phyloP scores from a whole-genome alignment of 2,797 vertebrate species.

The Clamator glandarius region DNA sequence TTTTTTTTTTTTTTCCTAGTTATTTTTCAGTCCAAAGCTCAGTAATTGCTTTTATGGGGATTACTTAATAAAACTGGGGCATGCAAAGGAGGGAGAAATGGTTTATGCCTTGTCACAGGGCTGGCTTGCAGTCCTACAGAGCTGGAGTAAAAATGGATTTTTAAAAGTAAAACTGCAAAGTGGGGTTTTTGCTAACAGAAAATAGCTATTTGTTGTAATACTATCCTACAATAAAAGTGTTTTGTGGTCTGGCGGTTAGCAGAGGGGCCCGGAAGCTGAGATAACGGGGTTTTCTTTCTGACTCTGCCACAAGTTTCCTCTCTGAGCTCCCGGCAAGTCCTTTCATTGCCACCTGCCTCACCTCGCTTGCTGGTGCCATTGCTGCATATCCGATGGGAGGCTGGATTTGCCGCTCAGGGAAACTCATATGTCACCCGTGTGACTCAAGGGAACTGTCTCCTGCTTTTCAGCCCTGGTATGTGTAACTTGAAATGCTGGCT shows the following conservation, averaged over 20 bases:
- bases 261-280: slow-evolving; percentile 53
- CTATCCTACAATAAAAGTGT: slow-evolving; percentile 59
- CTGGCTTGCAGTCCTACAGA: neutral
- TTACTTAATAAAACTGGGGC: slow-evolving; percentile 66
- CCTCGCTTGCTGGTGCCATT: neutral
- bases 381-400: neutral
- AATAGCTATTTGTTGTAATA: slow-evolving; percentile 57
- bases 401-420: neutral
- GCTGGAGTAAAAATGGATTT: slow-evolving; percentile 31
- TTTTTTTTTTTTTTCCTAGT: neutral
- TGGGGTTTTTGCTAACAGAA: slow-evolving; percentile 48
- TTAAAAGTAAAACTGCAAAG: slow-evolving; percentile 39
- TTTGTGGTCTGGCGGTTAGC: slow-evolving; percentile 71
- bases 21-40: slow-evolving; percentile 61
- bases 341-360: neutral
- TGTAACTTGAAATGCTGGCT: fast-evolving
- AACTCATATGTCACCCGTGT: fast-evolving
- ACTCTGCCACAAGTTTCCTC: slow-evolving; percentile 48
- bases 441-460: fast-evolving
- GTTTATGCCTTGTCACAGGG: neutral
- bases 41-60: slow-evolving; percentile 70
- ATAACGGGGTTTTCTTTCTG: slow-evolving; percentile 65
- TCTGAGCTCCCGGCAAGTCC: neutral
- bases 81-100: slow-evolving; percentile 16
- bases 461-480: fast-evolving